Conservation (phyloP, 1,140 invertebrate genomes). For the Apis dorsata region DNA sequence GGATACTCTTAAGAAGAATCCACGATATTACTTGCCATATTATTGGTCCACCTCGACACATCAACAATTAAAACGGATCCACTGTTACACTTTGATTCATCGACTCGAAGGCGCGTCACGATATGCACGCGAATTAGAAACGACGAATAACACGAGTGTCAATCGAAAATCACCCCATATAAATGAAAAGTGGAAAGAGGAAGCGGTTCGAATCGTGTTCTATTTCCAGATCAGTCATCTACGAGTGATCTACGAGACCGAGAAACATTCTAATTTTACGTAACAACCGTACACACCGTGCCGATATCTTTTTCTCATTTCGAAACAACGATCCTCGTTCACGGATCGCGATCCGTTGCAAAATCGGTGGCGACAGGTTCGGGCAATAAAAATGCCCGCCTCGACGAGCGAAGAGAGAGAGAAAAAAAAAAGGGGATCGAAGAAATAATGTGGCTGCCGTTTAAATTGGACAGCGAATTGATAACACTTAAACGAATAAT, state of each 20-base stretch:
- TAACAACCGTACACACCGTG: background rate
- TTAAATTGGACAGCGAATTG: background rate
- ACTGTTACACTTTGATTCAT: too few relatives aligned
- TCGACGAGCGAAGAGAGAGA: background rate
- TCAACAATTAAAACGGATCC: too few relatives aligned
- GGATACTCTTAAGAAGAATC: too few relatives aligned
- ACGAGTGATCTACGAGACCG: background rate
- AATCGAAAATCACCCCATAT: background rate
- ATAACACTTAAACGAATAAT: background rate
- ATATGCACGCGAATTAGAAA: too few relatives aligned
- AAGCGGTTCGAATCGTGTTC: too few relatives aligned
- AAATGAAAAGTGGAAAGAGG: background rate
- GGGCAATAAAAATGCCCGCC: background rate
- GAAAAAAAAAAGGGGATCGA: background rate
- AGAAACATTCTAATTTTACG: constrained; percentile 26
- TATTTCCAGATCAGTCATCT: background rate
- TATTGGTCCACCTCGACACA: too few relatives aligned
- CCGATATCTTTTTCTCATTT: constrained; percentile 6
- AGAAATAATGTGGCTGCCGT: background rate
- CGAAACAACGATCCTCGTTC: constrained; percentile 8
- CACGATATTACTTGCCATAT: too few relatives aligned
- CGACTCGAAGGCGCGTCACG: too few relatives aligned
- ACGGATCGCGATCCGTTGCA: background rate
- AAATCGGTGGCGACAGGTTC: background rate
- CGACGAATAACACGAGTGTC: background rate